Percentiles rank a stretch among this genome's conserved stretches.
These are phyloP conservation scores for Pseudorasbora parva DNA, from an alignment of 2,113 vertebrate species.

Conservation along the genomic window DNA sequence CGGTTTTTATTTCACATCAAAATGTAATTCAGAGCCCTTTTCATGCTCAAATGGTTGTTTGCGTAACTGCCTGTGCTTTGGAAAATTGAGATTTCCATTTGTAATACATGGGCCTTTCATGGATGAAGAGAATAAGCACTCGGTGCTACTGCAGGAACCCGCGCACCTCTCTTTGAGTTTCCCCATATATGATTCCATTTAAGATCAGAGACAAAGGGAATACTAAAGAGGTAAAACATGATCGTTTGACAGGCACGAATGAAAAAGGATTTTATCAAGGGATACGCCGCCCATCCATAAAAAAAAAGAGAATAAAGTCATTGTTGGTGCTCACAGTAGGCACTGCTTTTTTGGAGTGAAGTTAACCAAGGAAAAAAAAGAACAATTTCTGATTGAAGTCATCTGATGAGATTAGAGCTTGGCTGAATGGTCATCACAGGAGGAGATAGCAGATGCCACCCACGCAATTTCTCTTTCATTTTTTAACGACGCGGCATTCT, in stretches of 20 bases:
- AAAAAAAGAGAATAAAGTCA: constrained; percentile 36
- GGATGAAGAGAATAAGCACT: constrained; percentile 32
- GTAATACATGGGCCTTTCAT: constrained; percentile 48
- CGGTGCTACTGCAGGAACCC: neutral
- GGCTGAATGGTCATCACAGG: constrained; percentile 27
- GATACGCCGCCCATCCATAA: neutral
- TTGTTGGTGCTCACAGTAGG: constrained; percentile 33
- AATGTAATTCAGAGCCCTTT: constrained; percentile 51
- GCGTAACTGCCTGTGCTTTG: constrained; percentile 32
- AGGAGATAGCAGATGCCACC: neutral
- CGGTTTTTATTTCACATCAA: constrained; percentile 40
- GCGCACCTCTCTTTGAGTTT: constrained; percentile 11
- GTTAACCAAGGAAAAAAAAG: constrained; percentile 28
- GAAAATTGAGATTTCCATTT: constrained; percentile 53
- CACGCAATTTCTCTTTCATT: constrained; percentile 19
- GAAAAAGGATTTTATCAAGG: constrained; percentile 36
- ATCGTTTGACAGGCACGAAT: constrained; percentile 38
- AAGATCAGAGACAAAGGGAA: constrained; percentile 50
- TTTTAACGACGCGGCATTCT: neutral
- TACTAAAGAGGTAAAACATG: constrained; percentile 35
- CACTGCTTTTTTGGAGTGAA: constrained; percentile 5
- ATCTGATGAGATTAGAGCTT: constrained; percentile 53
- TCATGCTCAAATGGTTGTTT: constrained; percentile 54
- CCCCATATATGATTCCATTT: constrained; percentile 42
- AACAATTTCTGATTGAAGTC: constrained; percentile 30